Base-by-base conservation (phyloP, 2,113 vertebrate genomes). In the Dicentrarchus labrax region DNA sequence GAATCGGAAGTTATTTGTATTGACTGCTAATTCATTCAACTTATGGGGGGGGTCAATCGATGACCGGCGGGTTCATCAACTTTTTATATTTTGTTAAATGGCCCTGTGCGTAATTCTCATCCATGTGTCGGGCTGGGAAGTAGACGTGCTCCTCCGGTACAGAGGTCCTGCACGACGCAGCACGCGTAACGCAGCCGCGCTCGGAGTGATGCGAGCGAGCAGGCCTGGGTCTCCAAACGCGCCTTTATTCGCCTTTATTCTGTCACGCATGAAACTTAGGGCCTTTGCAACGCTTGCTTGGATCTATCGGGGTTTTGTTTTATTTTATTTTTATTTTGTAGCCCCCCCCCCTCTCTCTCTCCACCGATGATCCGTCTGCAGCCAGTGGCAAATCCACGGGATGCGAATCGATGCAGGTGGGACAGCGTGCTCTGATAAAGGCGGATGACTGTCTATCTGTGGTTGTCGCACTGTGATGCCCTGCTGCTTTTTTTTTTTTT, bases 381-480 rank as follows among this genome's bases (percentile, higher is more conserved):
- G 83, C 82, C 86, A 68, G 85, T 83, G 79, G 74, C 61, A 51
- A 65, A 78, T 78, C 73, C 82, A 36, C 83, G 84, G 74, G 82
- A 76, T 72, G 85, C 47, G 79, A 73, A 81, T 88, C 79, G 82
- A 87, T 93, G 88, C 92, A 82, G 82, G 86, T 87, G 88, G 92
- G 91, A 89, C 87, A 87, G 79, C 77, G 8, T 13, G 78, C 90
- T 81, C 84, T 12, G 83, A 87, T 85, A 61, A 71, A 78, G 76
- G 78, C 68, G 87, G 72, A 60, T 67, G 74, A 39, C 72, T 72
- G 61, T 82, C 53, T 71, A 36, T 87, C 85, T 62, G 61, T 41
- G 72, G 69, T 2, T 43, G 85, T 77, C 41, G 62, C 82, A 19
- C 69, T 73, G 70, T 82, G 86, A 78, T 80, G 70, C 65, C 76